Percentiles rank a stretch among this genome's conserved stretches.
phyloP scores from a whole-genome alignment of 2,797 vertebrate genomes.

The Dromococcyx pavoninus region DNA sequence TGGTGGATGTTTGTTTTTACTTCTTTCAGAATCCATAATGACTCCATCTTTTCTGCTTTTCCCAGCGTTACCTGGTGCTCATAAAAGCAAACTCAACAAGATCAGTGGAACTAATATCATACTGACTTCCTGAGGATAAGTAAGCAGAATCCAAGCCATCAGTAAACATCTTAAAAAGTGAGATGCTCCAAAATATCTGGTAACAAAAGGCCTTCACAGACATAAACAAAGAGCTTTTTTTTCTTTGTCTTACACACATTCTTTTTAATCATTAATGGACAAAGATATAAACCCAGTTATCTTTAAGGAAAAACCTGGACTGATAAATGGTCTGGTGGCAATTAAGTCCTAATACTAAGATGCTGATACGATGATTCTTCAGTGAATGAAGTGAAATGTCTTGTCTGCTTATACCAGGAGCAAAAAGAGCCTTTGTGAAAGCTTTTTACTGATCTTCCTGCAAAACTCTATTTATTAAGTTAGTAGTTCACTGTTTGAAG shows the following conservation, averaged over 20 bases:
- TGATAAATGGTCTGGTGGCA: neutral
- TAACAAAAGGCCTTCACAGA: neutral
- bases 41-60: conserved; percentile 44
- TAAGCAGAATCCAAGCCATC: conserved; percentile 37
- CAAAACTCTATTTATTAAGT: conserved; percentile 22
- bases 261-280: neutral
- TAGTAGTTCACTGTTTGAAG: conserved; percentile 7
- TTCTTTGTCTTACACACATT: neutral
- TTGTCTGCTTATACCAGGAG: neutral
- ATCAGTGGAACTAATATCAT: conserved; percentile 38
- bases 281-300: neutral
- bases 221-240: neutral
- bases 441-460: neutral
- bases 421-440: neutral
- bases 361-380: neutral
- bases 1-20: conserved; percentile 52
- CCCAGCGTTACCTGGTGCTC: neutral
- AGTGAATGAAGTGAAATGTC: neutral
- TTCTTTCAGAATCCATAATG: conserved; percentile 61
- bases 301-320: neutral
- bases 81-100: conserved; percentile 62
- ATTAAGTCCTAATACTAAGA: neutral
- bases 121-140: conserved; percentile 32
- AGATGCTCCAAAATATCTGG: conserved; percentile 28
- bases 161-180: conserved; percentile 12